Evolutionary conservation across 2,113 vertebrate genomes (phyloP).

Genomic region (Channa argus): DNA sequence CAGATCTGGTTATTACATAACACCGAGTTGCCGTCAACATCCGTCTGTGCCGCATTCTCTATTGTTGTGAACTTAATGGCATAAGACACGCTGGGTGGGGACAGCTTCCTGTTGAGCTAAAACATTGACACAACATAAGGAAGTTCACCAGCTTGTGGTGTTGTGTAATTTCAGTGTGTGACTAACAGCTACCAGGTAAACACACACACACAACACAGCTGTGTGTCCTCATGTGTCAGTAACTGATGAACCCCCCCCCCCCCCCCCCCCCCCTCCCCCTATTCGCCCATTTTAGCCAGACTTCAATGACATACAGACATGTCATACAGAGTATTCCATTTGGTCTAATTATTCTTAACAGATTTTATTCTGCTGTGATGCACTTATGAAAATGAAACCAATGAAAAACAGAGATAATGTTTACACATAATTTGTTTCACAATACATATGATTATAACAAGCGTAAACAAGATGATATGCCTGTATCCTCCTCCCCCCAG

Average conservation of each 20-base stretch:
- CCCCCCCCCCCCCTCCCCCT: not conserved
- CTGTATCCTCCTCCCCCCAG: not conserved
- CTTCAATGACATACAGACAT: too few species aligned
- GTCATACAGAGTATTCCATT: not conserved
- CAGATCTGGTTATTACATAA: conserved; percentile 62
- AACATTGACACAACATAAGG: conserved; percentile 31
- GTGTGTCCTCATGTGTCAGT: not conserved
- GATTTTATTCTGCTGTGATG: not conserved
- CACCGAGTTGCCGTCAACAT: conserved; percentile 33
- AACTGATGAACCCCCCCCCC: not conserved
- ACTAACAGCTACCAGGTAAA: conserved; percentile 10
- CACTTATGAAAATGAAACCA: not conserved
- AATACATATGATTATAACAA: not conserved
- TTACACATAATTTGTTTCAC: not conserved
- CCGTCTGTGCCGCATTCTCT: conserved; percentile 1
- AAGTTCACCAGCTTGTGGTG: conserved; percentile 52
- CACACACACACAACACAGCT: not conserved
- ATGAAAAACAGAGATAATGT: not conserved
- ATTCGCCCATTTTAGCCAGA: not conserved
- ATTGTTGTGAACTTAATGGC: conserved; percentile 46
- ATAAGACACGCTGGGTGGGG: conserved; percentile 22
- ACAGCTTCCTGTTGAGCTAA: conserved; percentile 47
- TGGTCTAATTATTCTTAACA: not conserved
- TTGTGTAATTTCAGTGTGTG: conserved; percentile 58
- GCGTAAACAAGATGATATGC: not conserved